Percentiles rank a stretch among this genome's conserved stretches.
Conservation (phyloP, 2,113 vertebrate genomes). For the Tyrannus savana region DNA sequence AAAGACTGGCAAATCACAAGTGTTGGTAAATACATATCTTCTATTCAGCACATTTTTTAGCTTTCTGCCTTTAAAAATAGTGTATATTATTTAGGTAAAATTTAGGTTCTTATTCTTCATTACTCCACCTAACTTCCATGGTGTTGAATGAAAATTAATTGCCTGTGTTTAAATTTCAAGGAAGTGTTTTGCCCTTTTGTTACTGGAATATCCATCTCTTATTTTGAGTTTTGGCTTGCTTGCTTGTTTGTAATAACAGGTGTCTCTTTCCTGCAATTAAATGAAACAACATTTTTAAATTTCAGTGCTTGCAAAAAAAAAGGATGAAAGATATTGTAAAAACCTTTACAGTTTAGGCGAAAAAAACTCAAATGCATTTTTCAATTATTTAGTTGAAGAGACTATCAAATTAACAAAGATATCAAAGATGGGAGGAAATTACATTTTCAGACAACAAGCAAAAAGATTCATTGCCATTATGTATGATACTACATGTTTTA, state of each 20-base stretch:
- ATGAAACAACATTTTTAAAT: background rate
- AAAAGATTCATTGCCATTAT: background rate
- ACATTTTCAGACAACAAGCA: background rate
- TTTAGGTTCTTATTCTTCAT: accelerated
- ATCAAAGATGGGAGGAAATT: background rate
- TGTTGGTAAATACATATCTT: background rate
- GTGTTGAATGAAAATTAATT: background rate
- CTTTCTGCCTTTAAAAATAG: background rate
- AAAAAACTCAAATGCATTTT: accelerated
- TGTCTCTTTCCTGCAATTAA: background rate
- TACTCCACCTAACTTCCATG: background rate
- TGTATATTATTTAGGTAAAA: background rate
- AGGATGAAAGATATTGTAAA: background rate
- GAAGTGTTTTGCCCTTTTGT: background rate
- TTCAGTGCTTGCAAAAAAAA: background rate
- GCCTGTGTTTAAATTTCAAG: background rate
- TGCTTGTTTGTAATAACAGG: background rate
- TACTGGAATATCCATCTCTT: background rate
- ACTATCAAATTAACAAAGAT: background rate
- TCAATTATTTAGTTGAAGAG: background rate
- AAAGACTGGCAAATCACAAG: background rate
- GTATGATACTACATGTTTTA: background rate
- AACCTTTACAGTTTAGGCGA: background rate
- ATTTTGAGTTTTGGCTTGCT: background rate
- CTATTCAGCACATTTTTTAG: background rate